Percentiles rank a stretch among this genome's conserved stretches.
Conservation (phyloP, 2,888 invertebrate genomes). For the Exephanes ischioxanthus region DNA sequence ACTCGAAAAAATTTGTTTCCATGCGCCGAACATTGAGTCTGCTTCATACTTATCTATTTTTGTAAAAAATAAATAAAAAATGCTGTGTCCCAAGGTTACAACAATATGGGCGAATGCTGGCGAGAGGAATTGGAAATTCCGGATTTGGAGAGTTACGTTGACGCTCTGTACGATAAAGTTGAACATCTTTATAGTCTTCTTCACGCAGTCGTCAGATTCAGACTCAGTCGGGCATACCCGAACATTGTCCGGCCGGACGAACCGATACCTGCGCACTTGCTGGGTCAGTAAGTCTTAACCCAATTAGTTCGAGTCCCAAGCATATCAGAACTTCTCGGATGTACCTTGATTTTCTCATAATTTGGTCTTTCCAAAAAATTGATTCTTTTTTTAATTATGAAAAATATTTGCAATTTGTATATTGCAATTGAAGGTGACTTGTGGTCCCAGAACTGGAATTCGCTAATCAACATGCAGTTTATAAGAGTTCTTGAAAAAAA, state of each 20-base stretch:
- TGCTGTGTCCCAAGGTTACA: conserved; percentile 85
- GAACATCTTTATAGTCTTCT: conserved; percentile 89
- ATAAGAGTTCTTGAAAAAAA: too few species aligned
- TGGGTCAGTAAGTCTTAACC: conserved; percentile 85
- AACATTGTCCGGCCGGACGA: conserved; percentile 86
- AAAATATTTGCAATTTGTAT: conserved; percentile 9
- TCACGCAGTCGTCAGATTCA: conserved; percentile 90
- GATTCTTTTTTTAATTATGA: not conserved
- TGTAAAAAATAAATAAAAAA: not conserved
- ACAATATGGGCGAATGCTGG: conserved; percentile 89
- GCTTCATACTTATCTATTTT: too few species aligned
- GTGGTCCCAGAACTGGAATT: conserved; percentile 91
- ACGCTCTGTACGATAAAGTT: conserved; percentile 86
- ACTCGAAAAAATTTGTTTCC: too few species aligned
- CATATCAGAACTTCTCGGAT: not conserved
- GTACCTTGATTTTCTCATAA: conserved; percentile 6
- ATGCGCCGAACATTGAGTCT: too few species aligned
- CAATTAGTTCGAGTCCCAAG: not conserved
- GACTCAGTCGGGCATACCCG: conserved; percentile 86
- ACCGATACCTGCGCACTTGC: conserved; percentile 89
- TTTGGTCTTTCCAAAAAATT: not conserved
- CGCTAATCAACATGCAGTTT: conserved; percentile 85
- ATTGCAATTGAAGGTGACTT: conserved; percentile 86
- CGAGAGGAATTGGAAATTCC: conserved; percentile 88
- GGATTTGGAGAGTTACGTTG: conserved; percentile 86